phyloP scores from a whole-genome alignment of 2,888 invertebrate genomes.

The Gnatocerus cornutus region DNA sequence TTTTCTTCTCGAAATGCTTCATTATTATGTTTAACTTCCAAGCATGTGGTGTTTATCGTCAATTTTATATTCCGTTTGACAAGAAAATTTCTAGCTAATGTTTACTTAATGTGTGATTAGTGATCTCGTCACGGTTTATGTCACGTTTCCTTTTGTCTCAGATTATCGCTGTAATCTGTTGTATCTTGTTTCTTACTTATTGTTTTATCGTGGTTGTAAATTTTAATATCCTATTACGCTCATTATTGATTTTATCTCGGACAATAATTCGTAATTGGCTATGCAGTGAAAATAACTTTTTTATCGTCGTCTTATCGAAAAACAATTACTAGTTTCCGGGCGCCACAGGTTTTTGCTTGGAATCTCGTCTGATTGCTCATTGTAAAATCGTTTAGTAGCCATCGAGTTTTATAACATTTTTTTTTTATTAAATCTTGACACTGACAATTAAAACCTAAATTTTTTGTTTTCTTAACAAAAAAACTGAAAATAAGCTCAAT shows the following conservation, averaged over 20 bases:
- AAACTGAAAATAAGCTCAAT: no score
- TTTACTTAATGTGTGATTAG: background rate
- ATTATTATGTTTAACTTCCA: background rate
- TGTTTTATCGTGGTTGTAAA: background rate
- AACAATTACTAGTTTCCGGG: no score
- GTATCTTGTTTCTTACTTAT: background rate
- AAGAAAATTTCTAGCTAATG: constrained; percentile 3
- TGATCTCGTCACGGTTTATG: constrained; percentile 1
- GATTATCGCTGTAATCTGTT: background rate
- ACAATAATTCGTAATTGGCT: background rate
- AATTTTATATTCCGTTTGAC: constrained; percentile 7
- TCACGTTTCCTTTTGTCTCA: background rate
- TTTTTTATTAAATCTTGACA: no score
- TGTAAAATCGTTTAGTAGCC: no score
- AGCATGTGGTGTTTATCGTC: background rate
- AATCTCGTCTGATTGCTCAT: no score
- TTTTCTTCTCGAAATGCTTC: background rate
- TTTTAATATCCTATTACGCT: background rate
- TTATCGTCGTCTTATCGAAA: background rate
- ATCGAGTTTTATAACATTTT: no score
- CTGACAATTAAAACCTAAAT: no score
- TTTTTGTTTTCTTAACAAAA: no score
- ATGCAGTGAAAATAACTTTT: background rate
- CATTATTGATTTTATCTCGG: background rate
- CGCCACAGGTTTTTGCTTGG: no score